Evolutionary conservation across 2,797 vertebrate species (phyloP).

Genomic region (Pseudomugil tenellus): DNA sequence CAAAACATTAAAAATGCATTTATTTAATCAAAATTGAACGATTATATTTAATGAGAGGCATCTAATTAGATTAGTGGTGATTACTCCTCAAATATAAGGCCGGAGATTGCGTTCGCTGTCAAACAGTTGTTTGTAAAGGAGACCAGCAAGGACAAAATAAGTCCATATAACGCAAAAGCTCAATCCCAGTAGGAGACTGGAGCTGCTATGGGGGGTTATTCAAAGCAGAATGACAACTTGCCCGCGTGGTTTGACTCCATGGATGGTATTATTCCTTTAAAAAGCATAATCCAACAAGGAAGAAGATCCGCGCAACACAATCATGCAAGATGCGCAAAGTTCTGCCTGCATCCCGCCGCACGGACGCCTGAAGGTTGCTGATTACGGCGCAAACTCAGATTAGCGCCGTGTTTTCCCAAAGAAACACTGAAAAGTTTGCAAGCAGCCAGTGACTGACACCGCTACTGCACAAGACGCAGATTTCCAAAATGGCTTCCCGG

Average conservation of each 20-base stretch:
- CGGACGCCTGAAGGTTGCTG: conserved; percentile 1
- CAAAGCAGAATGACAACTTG: conserved; percentile 71
- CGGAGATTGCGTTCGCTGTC: conserved; percentile 49
- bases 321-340: conserved; percentile 64
- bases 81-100: conserved; percentile 49
- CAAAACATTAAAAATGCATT: background rate
- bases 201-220: background rate
- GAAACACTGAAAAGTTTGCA: conserved; percentile 70
- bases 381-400: background rate
- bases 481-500: conserved; percentile 94
- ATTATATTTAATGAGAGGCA: background rate
- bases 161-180: background rate
- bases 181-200: background rate
- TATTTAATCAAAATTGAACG: fast-evolving
- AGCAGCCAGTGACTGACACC: conserved; percentile 64
- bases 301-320: conserved; percentile 49
- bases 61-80: conserved; percentile 6
- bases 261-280: conserved; percentile 68
- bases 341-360: conserved; percentile 54
- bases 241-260: conserved; percentile 73
- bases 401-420: background rate
- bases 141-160: conserved; percentile 49
- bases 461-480: conserved; percentile 76
- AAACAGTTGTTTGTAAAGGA: conserved; percentile 64
- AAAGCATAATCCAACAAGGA: conserved; percentile 66